Base-by-base conservation (phyloP, 2,888 invertebrate genomes). In the Agelastica alni region DNA sequence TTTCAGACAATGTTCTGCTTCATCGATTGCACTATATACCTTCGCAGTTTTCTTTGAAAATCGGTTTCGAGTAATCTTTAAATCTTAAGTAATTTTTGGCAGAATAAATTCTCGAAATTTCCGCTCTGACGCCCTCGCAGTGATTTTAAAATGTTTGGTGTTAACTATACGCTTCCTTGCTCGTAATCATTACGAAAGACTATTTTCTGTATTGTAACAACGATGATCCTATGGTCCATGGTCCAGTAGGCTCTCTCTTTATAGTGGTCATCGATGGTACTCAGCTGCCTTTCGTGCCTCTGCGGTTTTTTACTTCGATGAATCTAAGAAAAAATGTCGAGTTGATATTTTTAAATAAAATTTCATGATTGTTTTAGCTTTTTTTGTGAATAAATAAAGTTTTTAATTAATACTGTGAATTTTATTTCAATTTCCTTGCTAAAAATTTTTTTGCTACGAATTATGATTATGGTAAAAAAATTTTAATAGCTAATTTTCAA, bases 101-200 rank as follows among this genome's bases (percentile, higher is more conserved):
- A 14, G 20, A 20, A 6, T 20, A 39, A 12, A n/a, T 6, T 12
- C 6, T 30, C 9, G 46, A 26, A 3, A 42, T 52, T 53, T 53
- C 43, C 34, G 46, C 46, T 46, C 34, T 31, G 28, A 46, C 53
- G 53, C 53, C 42, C 42, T 14, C 32, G 32, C 47, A 26, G 16
- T 58, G 58, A 58, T 57, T 57, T 49, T 26, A 41, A 47, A 41
- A 43, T 46, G 43, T 47, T 43, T 13, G 30, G 46, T 53, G 42
- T 53, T 28, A 26, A 34, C 14, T 53, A 12, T 32, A 53, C 57
- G 57, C 53, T 57, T 49, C 51, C 53, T 34, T 53, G 53, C 34
- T 39, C 53, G 51, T 41, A 18, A 49, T 49, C 22, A 49, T 49
- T 49, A 49, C 41, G 20, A 30, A 49, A 41, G 31, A 49, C 41